phyloP scores from a whole-genome alignment of 2,797 vertebrate genomes.

The Melopsittacus undulatus region DNA sequence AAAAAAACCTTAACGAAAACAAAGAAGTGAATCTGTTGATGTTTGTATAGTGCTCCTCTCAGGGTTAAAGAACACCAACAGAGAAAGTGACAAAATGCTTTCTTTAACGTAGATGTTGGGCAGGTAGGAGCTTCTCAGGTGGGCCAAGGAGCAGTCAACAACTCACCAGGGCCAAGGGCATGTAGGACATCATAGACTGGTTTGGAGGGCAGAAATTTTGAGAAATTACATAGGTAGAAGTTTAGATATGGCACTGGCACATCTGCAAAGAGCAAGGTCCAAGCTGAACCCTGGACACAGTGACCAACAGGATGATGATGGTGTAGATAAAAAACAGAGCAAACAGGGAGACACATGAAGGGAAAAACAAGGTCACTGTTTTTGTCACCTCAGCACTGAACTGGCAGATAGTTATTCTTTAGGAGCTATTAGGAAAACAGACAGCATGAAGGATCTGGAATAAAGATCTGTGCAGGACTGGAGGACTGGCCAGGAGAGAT shows the following conservation, averaged over 20 bases:
- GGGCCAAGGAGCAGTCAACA: neutral
- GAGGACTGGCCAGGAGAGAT: neutral
- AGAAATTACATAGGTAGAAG: neutral
- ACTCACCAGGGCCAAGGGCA: neutral
- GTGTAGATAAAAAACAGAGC: neutral
- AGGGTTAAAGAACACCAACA: neutral
- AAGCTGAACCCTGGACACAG: neutral
- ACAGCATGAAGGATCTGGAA: neutral
- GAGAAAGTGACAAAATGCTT: neutral
- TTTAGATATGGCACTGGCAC: neutral
- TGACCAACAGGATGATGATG: neutral
- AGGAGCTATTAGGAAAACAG: neutral
- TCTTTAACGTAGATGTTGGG: neutral
- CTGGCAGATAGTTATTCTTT: neutral
- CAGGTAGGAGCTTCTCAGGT: rapidly evolving
- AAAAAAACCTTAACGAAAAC: neutral
- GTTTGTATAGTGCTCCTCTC: rapidly evolving
- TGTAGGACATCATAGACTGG: rapidly evolving
- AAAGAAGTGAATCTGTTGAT: neutral
- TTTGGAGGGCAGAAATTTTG: neutral
- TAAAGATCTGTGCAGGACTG: neutral
- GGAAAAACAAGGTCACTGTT: neutral
- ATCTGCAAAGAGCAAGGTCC: neutral
- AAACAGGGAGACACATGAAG: neutral
- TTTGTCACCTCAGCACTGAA: neutral